Conservation (phyloP, 2,888 invertebrate genomes). For the Drosophila meridionalis region DNA sequence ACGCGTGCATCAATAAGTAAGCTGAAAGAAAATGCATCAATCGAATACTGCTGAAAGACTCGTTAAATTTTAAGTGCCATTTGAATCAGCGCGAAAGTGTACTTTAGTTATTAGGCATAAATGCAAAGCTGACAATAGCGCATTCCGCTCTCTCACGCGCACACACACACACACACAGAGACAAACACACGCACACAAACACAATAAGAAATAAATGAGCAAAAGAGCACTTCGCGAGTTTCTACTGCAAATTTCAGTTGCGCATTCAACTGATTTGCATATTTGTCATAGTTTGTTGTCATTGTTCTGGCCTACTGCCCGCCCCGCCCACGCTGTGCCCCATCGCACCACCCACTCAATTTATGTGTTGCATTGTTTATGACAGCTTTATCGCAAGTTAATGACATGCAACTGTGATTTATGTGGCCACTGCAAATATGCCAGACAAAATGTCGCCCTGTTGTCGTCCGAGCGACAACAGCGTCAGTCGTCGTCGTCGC, state of each 20-base stretch:
- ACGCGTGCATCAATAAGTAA: background rate
- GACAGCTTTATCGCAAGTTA: constrained; percentile 79
- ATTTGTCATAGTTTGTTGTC: constrained; percentile 62
- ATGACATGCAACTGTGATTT: constrained; percentile 74
- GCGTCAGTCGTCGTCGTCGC: constrained; percentile 3
- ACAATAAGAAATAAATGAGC: constrained; percentile 42
- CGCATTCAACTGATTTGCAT: constrained; percentile 67
- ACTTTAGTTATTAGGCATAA: background rate
- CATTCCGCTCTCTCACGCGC: background rate
- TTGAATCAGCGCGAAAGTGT: constrained; percentile 1
- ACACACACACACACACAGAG: background rate
- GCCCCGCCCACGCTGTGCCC: background rate
- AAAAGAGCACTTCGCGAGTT: constrained; percentile 27
- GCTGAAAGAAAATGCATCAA: background rate
- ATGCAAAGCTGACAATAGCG: background rate
- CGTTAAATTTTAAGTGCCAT: background rate
- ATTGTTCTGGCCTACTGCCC: constrained; percentile 26
- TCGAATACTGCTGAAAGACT: background rate
- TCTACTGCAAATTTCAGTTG: constrained; percentile 28
- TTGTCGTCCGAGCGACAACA: constrained; percentile 11
- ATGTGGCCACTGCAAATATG: constrained; percentile 49
- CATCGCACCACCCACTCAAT: constrained; percentile 46
- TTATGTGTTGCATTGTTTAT: constrained; percentile 79
- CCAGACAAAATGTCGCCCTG: constrained; percentile 26
- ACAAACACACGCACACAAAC: background rate